phyloP scores from a whole-genome alignment of 2,797 vertebrate species.

The Vultur gryphus region DNA sequence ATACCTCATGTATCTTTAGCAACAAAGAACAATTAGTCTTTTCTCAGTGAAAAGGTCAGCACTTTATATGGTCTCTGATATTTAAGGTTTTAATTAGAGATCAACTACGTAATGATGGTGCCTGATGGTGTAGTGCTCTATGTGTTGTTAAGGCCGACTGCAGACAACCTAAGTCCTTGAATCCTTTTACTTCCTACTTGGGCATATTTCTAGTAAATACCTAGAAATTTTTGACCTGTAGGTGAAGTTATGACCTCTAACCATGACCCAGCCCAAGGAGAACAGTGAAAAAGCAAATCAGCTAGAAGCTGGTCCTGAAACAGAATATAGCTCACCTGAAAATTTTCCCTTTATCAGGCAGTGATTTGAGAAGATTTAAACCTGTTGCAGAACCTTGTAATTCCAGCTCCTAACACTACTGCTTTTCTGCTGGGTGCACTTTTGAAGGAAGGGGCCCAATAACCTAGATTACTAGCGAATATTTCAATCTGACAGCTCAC shows the following conservation, averaged over 20 bases:
- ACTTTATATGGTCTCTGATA: not conserved
- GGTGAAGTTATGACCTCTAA: not conserved
- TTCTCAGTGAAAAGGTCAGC: constrained; percentile 16
- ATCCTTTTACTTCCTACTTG: not conserved
- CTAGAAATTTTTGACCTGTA: not conserved
- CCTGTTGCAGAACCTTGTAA: not conserved
- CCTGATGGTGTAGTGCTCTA: not conserved
- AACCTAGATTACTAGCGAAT: constrained; percentile 59
- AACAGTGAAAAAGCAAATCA: not conserved
- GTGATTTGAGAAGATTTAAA: not conserved
- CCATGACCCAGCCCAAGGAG: not conserved
- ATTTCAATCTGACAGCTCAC: constrained; percentile 62
- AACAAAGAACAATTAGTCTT: constrained; percentile 2
- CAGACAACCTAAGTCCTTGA: not conserved
- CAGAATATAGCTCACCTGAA: not conserved
- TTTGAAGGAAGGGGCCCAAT: constrained; percentile 44
- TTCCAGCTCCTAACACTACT: not conserved
- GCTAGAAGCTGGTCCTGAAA: not conserved
- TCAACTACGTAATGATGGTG: not conserved
- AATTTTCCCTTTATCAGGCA: not conserved
- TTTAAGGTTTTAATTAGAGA: constrained; percentile 41
- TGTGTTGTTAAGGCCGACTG: not conserved
- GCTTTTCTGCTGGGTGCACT: not conserved
- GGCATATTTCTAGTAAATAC: not conserved
- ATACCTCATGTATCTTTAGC: not conserved